Base-by-base conservation (phyloP, 1,140 invertebrate species). In the Alviniconcha marisindica region DNA sequence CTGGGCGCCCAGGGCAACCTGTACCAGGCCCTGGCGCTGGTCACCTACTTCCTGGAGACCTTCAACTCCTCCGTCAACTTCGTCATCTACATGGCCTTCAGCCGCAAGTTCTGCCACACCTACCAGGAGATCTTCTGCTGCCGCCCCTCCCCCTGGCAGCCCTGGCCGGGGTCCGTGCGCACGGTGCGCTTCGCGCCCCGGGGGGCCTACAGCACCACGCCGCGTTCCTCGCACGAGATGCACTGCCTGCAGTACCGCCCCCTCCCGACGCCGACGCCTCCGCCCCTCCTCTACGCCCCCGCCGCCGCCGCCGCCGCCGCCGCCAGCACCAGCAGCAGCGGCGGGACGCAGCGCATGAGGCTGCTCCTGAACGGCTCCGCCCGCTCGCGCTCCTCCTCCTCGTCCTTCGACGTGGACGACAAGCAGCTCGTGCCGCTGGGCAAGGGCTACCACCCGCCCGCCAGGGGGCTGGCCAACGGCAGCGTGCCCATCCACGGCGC, bases 11-110 rank as follows among this genome's bases (percentile, higher is more conserved):
- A 85, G 33, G 77, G 82, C 40, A 89, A 91, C 82, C 78, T 90
- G 15, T 89, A 88, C 83, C 74, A 83, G 40, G 85, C 85, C 28
- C 73, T 91, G 21, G 86, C 88, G 1, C 87, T 81, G 48, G 83
- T 90, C 14, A 90, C 88, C 2, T 91, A 87, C 69, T 87, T 90
- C 38, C 79, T 90, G 40, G 90, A 91, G 76, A 90, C 90, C 0
- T 51, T 90, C 18, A 91, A 91, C 63, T 91, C 90, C 4, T 89
- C 90, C 2, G 83, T 91, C 1, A 91, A 91, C 81, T 91, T 91
- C 36, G 76, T 91, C 48, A 91, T 91, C 66, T 91, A 91, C 81
- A 91, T 91, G 90, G 87, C 85, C 0, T 86, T 91, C 36, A 90
- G 89, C 86, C 79, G 84, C 69, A 89, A 89, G 76, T 91, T 91